phyloP scores from a whole-genome alignment of 2,888 invertebrate genomes.

The Pogonocherus hispidulus region DNA sequence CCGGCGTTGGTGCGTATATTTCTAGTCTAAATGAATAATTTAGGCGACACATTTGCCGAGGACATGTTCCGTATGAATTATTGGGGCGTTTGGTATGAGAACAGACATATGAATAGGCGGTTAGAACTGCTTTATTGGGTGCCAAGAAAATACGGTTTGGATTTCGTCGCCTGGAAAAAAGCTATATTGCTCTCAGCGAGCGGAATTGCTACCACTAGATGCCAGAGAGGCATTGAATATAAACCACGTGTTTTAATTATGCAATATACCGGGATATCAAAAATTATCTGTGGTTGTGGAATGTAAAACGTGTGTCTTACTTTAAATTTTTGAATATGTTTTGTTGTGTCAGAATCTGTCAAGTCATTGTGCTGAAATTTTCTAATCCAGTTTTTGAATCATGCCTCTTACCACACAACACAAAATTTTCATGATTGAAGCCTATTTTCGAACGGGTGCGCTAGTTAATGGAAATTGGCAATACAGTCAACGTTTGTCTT shows the following conservation, averaged over 20 bases:
- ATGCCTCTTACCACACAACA: too few relatives aligned
- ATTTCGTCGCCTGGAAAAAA: conserved; percentile 3
- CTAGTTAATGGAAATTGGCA: too few relatives aligned
- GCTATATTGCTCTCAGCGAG: neutral
- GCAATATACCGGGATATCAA: too few relatives aligned
- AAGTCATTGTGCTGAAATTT: too few relatives aligned
- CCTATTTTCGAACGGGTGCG: too few relatives aligned
- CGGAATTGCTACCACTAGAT: neutral
- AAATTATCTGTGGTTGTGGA: too few relatives aligned
- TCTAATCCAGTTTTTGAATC: too few relatives aligned
- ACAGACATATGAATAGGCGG: conserved; percentile 30
- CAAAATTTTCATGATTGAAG: too few relatives aligned
- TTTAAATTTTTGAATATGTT: too few relatives aligned
- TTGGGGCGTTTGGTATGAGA: conserved; percentile 15
- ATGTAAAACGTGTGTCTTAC: too few relatives aligned
- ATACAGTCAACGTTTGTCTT: too few relatives aligned
- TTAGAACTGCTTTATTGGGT: conserved; percentile 28
- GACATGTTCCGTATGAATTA: conserved; percentile 33
- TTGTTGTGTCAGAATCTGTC: too few relatives aligned
- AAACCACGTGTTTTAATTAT: neutral
- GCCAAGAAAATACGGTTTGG: conserved; percentile 14
- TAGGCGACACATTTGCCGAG: conserved; percentile 42
- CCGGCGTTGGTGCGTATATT: conserved; percentile 18
- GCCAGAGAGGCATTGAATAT: neutral
- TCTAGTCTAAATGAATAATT: conserved; percentile 43